Evolutionary conservation across 1,140 invertebrate genomes (phyloP).

Genomic region (Penaeus chinensis): DNA sequence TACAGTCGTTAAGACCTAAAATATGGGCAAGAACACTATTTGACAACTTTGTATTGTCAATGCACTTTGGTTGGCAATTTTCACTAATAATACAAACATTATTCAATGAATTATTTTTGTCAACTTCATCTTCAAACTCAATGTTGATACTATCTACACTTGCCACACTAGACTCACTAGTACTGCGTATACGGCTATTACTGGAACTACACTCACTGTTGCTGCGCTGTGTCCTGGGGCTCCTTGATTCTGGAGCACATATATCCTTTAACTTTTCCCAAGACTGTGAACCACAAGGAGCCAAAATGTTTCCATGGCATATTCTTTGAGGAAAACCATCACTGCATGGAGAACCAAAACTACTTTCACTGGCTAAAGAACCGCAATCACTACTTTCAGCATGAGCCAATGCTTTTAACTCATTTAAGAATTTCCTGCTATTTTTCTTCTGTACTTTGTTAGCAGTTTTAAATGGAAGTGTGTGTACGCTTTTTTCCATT

Average conservation of each 20-base stretch:
- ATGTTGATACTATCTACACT: conserved; percentile 26
- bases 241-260: not conserved
- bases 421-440: conserved; percentile 30
- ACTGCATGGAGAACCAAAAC: not conserved
- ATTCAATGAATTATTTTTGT: not conserved
- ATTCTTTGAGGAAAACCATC: not conserved
- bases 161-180: conserved; percentile 20
- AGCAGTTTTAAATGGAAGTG: conserved; percentile 11
- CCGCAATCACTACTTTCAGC: not conserved
- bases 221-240: not conserved
- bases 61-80: not conserved
- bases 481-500: not conserved
- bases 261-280: not conserved
- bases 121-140: conserved; percentile 33
- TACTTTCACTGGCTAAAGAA: not conserved
- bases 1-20: conserved; percentile 15
- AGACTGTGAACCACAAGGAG: not conserved
- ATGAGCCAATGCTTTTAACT: conserved; percentile 8
- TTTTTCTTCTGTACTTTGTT: conserved; percentile 24
- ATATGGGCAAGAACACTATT: conserved; percentile 38
- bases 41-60: not conserved
- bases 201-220: conserved; percentile 5
- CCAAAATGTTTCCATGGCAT: not conserved
- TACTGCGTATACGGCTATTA: not conserved
- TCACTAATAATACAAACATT: not conserved